Evolutionary conservation across 2,888 invertebrate species (phyloP), one percentile per base, ranked within the genome.

Genomic region (Polylopha cassiicola): DNA sequence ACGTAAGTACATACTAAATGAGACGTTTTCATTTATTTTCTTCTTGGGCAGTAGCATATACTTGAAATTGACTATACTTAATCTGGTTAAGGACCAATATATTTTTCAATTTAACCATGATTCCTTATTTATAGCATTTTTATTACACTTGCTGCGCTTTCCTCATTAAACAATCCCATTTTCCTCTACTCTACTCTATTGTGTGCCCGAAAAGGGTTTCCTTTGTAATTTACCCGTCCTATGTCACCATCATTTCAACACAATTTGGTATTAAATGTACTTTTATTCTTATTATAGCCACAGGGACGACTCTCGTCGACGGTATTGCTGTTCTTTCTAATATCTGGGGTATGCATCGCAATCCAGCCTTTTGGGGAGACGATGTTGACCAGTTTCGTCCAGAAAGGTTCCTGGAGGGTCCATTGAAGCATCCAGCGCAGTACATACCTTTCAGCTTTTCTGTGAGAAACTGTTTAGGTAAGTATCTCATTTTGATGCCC

Each of bases 31-130:
- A 11, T 14, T 10, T 4, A 2, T 13, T 13, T 2, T 21, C 8
- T 3, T 4, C 8, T 4, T 16, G 6, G 28, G 7, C 21, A 31
- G 4, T 10, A 6, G 5, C 4, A 13, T 5, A 26, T 6, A 6
- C 3, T 3, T 5, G 9, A n/a, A 11, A 4, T 26, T 26, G 3
- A 5, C 13, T 28, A 16, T 3, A 16, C 3, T 5, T 22, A 5
- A 4, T 18, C 3, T 21, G 22, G 20, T 21, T 68, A 55, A 67
- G 65, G 51, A 59, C 63, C n/a, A n/a, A n/a, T n/a, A n/a, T n/a
- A n/a, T n/a, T n/a, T n/a, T n/a, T n/a, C n/a, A n/a, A n/a, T n/a
- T n/a, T n/a, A n/a, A n/a, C n/a, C n/a, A n/a, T n/a, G n/a, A n/a
- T n/a, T n/a, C n/a, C n/a, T n/a, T n/a, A n/a, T n/a, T n/a, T n/a